These are phyloP conservation scores for Thaumatotibia leucotreta DNA, from an alignment of 1,140 invertebrate species.

Conservation along the genomic window DNA sequence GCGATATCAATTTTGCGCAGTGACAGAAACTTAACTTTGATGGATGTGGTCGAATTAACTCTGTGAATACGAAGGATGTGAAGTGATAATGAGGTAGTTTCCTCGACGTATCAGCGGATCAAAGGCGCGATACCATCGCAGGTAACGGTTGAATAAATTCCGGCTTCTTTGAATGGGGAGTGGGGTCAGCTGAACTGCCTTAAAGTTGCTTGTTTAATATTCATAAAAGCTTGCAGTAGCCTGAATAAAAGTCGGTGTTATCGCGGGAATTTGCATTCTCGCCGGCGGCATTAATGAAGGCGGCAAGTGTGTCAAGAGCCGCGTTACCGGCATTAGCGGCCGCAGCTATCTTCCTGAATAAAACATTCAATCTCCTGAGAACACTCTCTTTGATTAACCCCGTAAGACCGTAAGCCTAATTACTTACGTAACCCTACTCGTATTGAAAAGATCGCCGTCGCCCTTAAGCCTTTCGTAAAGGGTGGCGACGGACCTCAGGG, in stretches of 20 bases:
- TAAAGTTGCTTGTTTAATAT: conserved; percentile 2
- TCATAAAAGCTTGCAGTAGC: not conserved
- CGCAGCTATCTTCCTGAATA: conserved; percentile 41
- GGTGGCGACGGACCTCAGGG: not conserved
- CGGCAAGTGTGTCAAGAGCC: conserved; percentile 30
- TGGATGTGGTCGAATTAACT: not conserved
- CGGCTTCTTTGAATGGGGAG: not conserved
- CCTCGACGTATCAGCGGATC: not conserved
- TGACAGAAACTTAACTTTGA: not conserved
- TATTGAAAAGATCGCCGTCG: not conserved
- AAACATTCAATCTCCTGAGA: conserved; percentile 58
- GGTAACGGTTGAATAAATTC: conserved; percentile 1
- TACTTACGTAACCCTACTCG: conserved; percentile 29
- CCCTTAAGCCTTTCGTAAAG: not conserved
- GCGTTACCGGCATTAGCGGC: conserved; percentile 23
- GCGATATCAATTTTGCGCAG: not conserved
- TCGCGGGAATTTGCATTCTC: conserved; percentile 8
- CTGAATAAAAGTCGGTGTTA: conserved; percentile 7
- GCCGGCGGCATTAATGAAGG: not conserved
- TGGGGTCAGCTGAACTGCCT: not conserved
- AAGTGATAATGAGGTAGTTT: conserved; percentile 11
- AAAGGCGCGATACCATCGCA: conserved; percentile 1
- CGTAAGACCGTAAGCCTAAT: conserved; percentile 49
- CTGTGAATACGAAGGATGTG: not conserved
- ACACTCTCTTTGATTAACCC: conserved; percentile 63